Conservation (phyloP, 2,888 invertebrate genomes). For the Agriopis leucophaearia region DNA sequence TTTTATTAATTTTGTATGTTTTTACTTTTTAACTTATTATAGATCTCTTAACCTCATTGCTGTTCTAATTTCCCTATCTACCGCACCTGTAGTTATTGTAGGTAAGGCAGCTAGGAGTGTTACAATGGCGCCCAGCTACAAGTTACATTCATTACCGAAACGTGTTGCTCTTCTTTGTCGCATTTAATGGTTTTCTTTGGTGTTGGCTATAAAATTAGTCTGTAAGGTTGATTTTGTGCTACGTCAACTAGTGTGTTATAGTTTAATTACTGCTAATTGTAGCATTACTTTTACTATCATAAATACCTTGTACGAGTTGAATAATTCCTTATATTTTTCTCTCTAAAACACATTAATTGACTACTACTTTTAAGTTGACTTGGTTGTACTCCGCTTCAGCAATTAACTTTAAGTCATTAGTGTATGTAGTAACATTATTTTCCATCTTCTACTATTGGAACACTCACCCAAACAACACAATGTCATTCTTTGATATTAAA, state of each 20-base stretch:
- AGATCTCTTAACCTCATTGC: too few relatives aligned
- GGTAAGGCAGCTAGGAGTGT: background rate
- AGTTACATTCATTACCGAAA: background rate
- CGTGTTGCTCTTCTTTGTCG: background rate
- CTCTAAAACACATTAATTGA: background rate
- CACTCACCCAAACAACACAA: background rate
- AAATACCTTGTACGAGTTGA: background rate
- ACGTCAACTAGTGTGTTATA: background rate
- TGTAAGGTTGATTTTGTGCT: background rate
- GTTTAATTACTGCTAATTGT: background rate
- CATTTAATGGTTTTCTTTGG: background rate
- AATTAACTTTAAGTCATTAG: background rate
- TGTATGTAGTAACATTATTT: background rate
- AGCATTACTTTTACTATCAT: too few relatives aligned
- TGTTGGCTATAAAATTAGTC: background rate
- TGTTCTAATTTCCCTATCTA: too few relatives aligned
- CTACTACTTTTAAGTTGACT: background rate
- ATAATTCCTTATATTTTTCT: background rate
- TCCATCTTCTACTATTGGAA: background rate
- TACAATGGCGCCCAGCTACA: constrained; percentile 4
- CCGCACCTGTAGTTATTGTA: too few relatives aligned
- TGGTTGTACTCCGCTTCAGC: background rate
- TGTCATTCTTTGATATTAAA: background rate
- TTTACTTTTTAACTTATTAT: too few relatives aligned
- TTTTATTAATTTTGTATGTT: too few relatives aligned